Percentiles rank a stretch among this genome's conserved stretches.
phyloP scores from a whole-genome alignment of 1,140 invertebrate species.

The Odontomachus brunneus region DNA sequence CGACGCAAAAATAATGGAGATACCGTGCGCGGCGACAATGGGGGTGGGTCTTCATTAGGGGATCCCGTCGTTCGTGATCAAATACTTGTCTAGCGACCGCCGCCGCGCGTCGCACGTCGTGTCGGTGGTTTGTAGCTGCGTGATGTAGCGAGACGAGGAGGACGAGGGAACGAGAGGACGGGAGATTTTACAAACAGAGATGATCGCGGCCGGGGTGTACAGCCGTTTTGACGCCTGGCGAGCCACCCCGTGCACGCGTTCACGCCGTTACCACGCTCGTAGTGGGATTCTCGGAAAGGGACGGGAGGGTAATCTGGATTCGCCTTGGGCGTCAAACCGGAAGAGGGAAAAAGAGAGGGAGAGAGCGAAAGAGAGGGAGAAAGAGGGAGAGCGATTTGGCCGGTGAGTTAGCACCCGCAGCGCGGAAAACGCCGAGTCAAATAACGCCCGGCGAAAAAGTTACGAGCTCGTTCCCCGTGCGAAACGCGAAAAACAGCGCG shows the following conservation, averaged over 20 bases:
- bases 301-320: conserved; percentile 61
- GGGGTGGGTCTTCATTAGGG: conserved; percentile 78
- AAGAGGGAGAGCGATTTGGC: conserved; percentile 46
- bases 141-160: neutral
- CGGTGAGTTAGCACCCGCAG: conserved; percentile 47
- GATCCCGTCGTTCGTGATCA: conserved; percentile 73
- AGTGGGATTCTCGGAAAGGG: conserved; percentile 20
- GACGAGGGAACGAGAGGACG: neutral
- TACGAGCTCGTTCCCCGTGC: conserved; percentile 53
- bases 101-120: conserved; percentile 17
- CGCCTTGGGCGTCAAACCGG: conserved; percentile 48
- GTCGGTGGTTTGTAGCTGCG: conserved; percentile 51
- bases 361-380: neutral
- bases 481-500: conserved; percentile 26
- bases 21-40: conserved; percentile 69
- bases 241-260: conserved; percentile 11
- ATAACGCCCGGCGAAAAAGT: conserved; percentile 72
- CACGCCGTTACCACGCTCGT: conserved; percentile 49
- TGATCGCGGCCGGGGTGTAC: conserved; percentile 57
- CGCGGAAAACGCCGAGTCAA: conserved; percentile 72
- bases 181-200: conserved; percentile 48
- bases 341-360: neutral
- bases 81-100: conserved; percentile 73
- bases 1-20: conserved; percentile 81
- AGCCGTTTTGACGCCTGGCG: conserved; percentile 69